Base-by-base conservation (phyloP, 2,113 vertebrate genomes). In the Poicephalus gulielmi region DNA sequence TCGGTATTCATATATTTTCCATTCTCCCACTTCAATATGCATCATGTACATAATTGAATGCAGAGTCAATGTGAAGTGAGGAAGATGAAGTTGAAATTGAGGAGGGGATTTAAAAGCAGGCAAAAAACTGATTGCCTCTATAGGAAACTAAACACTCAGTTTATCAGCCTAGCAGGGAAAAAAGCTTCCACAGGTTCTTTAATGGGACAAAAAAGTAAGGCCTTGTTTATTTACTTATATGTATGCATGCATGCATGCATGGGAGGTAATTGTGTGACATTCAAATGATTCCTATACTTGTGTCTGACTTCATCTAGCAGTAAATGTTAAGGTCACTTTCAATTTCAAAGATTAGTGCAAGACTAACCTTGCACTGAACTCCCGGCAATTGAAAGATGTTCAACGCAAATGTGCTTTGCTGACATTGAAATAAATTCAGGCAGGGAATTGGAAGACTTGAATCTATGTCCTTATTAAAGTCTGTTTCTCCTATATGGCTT, bases 391-490 rank as follows among this genome's bases (percentile, higher is more conserved):
- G 85, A 81, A 63, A 70, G 57, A 84, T 57, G 33, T 86, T 83
- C 64, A 88, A 44, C 43, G 39, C 13, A 78, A 75, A 80, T 60
- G 43, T 92, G 64, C 46, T 90, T 74, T 6, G 3, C 64, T 92
- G 64, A 81, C 50, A 57, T 1, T 39, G 73, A 93, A 59, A 90
- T 55, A 83, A 83, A 80, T 88, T 81, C 64, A 50, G 63, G 46
- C 39, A 78, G 90, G 50, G 50, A 93, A 82, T 19, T 83, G 68
- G 43, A 43, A 87, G 49, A 8, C 70, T 69, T 60, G 46, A 69
- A 63, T 57, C 83, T 19, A 7, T 81, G 88, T 52, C 73, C 52
- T 94, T 92, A 53, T 88, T 91, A 90, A 90, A 92, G 39, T 28
- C n/a, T 47, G 20, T 55, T 83, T 90, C 81, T 90, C 63, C 80